phyloP scores from a whole-genome alignment of 2,113 vertebrate species.

The Pyxicephalus adspersus region DNA sequence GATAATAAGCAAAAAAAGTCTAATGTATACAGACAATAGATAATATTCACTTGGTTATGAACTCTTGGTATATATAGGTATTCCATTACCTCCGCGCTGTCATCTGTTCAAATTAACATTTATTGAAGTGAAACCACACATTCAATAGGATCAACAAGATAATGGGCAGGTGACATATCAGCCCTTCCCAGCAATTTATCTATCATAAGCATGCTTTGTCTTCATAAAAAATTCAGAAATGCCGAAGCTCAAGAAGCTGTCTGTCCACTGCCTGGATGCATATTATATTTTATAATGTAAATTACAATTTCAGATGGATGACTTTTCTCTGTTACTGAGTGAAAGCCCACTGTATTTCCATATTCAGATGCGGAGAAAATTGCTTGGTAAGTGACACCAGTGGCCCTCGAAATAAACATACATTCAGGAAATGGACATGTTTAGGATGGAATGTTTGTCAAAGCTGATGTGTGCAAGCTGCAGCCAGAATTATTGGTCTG shows the following conservation, averaged over 20 bases:
- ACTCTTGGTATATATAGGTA: conserved; percentile 35
- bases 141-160: conserved; percentile 41
- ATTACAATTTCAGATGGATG: conserved; percentile 28
- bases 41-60: conserved; percentile 37
- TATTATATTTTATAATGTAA: conserved; percentile 13
- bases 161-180: conserved; percentile 43
- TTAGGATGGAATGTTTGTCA: background rate
- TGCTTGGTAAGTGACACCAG: background rate
- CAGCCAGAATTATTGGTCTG: background rate
- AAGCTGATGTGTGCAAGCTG: background rate
- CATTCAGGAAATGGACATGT: background rate
- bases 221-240: conserved; percentile 10
- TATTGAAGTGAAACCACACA: conserved; percentile 41
- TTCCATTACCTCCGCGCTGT: conserved; percentile 34
- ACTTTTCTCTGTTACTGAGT: conserved; percentile 16
- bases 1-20: conserved; percentile 10
- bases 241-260: conserved; percentile 5
- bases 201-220: conserved; percentile 35
- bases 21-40: conserved; percentile 37
- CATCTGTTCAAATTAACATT: conserved; percentile 38
- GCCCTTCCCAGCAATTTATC: conserved; percentile 41
- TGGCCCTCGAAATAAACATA: background rate
- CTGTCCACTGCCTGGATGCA: conserved; percentile 8
- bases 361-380: conserved; percentile 23
- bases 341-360: background rate